These are phyloP conservation scores for Trachurus trachurus DNA, from an alignment of 2,797 vertebrate species.

Conservation along the genomic window DNA sequence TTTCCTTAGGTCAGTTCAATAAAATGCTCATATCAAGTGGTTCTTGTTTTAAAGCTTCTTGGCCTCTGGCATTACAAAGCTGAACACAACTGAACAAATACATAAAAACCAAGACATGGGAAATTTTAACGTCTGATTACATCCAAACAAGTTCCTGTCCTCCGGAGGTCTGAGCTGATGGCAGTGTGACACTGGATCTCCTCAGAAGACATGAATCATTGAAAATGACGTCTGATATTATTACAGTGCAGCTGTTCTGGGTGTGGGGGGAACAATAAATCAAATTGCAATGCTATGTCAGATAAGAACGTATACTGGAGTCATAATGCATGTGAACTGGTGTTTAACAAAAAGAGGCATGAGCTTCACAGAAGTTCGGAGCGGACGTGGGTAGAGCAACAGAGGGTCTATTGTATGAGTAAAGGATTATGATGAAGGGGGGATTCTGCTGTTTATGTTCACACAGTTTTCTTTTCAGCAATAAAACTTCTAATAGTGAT, in stretches of 20 bases:
- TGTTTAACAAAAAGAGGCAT: slow-evolving; percentile 16
- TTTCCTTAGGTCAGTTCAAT: slow-evolving; percentile 2
- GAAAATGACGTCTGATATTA: slow-evolving; percentile 70
- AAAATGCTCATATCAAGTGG: slow-evolving; percentile 11
- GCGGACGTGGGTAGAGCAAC: slow-evolving; percentile 2
- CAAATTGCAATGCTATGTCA: slow-evolving; percentile 48
- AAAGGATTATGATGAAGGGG: slow-evolving; percentile 11
- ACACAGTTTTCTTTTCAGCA: neutral
- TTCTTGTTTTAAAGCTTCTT: slow-evolving; percentile 23
- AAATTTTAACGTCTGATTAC: slow-evolving; percentile 58
- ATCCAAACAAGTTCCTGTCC: slow-evolving; percentile 58
- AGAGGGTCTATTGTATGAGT: slow-evolving; percentile 1
- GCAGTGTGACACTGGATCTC: slow-evolving; percentile 60
- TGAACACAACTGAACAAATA: slow-evolving; percentile 5
- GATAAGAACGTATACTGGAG: slow-evolving; percentile 42
- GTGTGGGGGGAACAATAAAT: slow-evolving; percentile 55
- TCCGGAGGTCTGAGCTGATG: slow-evolving; percentile 42
- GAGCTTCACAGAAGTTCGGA: slow-evolving; percentile 3
- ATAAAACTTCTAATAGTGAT: neutral
- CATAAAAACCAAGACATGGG: slow-evolving; percentile 40
- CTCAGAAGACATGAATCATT: slow-evolving; percentile 68
- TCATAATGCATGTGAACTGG: slow-evolving; percentile 17
- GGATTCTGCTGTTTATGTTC: neutral
- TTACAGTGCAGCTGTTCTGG: slow-evolving; percentile 63
- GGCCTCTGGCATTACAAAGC: slow-evolving; percentile 20